These are phyloP conservation scores for Epistrophella euchroma DNA, from an alignment of 2,888 invertebrate species.

Conservation along the genomic window DNA sequence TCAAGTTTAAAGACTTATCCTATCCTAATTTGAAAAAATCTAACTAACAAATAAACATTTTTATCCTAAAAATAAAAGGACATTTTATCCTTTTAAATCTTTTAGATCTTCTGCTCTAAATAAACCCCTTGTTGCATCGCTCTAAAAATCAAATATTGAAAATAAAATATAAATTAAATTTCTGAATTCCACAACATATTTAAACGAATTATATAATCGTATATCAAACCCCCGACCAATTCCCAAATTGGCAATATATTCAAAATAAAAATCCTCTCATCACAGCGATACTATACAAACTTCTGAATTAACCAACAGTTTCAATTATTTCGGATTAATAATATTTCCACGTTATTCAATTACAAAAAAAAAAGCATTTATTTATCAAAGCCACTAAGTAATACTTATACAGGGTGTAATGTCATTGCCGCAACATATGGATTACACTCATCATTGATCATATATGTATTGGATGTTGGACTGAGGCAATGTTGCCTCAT, in stretches of 20 bases:
- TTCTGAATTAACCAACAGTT: conserved; percentile 12
- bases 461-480: neutral
- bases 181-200: neutral
- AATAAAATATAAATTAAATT: neutral
- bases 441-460: conserved; percentile 44
- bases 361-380: conserved; percentile 49
- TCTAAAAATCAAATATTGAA: neutral
- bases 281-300: neutral
- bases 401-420: conserved; percentile 67
- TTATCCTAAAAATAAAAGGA: too few species aligned
- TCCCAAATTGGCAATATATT: neutral
- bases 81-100: neutral
- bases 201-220: conserved; percentile 8
- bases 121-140: neutral
- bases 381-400: conserved; percentile 66
- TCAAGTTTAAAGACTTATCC: too few species aligned
- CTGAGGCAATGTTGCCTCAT: conserved; percentile 3
- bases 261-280: neutral
- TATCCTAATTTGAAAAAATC: too few species aligned
- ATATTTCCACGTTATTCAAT: conserved; percentile 68
- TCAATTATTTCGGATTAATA: conserved; percentile 66
- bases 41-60: too few species aligned
- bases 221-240: neutral
- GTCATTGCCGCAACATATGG: conserved; percentile 28
- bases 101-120: neutral